Conservation (phyloP, 2,113 vertebrate genomes). For the Microtus oregoni region DNA sequence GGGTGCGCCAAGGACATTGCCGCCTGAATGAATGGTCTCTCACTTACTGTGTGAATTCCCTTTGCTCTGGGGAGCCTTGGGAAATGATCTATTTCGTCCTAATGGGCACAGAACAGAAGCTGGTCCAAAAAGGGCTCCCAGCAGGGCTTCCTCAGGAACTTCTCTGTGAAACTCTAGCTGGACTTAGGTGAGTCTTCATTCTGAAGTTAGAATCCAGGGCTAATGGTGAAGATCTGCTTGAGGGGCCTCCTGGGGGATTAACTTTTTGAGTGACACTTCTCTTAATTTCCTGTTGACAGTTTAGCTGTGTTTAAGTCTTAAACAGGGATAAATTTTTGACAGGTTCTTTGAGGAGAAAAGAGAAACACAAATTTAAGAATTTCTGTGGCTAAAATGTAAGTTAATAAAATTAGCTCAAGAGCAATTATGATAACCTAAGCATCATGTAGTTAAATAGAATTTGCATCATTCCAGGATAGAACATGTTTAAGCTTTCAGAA, state of each 20-base stretch:
- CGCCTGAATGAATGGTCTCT: not conserved
- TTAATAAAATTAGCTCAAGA: constrained; percentile 62
- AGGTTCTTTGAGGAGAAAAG: constrained; percentile 33
- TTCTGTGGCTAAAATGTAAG: not conserved
- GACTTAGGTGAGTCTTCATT: not conserved
- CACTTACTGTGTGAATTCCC: not conserved
- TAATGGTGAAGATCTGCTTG: not conserved
- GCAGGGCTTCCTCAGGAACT: fast-evolving
- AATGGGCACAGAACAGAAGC: not conserved
- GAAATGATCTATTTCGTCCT: not conserved
- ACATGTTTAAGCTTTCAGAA: constrained; percentile 79
- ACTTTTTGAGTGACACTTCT: not conserved
- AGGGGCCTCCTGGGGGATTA: not conserved
- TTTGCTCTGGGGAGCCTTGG: not conserved
- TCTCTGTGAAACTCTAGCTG: not conserved
- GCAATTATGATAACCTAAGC: constrained; percentile 59
- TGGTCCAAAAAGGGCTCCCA: fast-evolving
- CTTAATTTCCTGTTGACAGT: not conserved
- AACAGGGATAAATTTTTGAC: not conserved
- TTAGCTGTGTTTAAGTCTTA: not conserved
- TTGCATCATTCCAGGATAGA: constrained; percentile 82
- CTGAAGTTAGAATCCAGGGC: not conserved
- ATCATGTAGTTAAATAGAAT: constrained; percentile 77
- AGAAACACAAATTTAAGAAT: constrained; percentile 38
- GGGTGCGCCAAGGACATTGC: not conserved